phyloP scores from a whole-genome alignment of 2,888 invertebrate genomes.

The Sycophila texana region DNA sequence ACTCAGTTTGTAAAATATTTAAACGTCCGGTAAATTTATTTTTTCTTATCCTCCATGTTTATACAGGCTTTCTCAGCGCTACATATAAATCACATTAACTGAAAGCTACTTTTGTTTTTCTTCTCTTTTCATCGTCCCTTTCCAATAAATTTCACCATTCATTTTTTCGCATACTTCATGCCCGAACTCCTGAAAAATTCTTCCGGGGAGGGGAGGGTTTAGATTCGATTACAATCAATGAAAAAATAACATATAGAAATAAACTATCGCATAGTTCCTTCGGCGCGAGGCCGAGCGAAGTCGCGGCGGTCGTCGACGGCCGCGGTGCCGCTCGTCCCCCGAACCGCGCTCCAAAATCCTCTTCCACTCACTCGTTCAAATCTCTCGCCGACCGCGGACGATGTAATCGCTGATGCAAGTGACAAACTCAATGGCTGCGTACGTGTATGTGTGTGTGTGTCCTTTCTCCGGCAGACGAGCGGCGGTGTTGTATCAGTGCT shows the following conservation, averaged over 20 bases:
- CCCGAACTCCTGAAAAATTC: no score
- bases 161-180: not conserved
- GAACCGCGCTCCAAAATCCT: not conserved
- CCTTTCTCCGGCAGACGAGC: no score
- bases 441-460: no score
- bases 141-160: conserved; percentile 9
- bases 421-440: no score
- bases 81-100: conserved; percentile 55
- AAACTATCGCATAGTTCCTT: conserved; percentile 69
- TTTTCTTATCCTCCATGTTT: conserved; percentile 47
- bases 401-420: not conserved
- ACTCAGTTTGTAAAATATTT: conserved; percentile 49
- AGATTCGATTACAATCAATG: conserved; percentile 60
- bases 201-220: no score
- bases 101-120: conserved; percentile 42
- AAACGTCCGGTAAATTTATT: conserved; percentile 57
- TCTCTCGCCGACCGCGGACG: conserved; percentile 28
- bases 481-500: not conserved
- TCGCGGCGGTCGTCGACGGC: no score
- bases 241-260: conserved; percentile 74
- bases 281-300: not conserved
- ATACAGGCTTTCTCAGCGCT: conserved; percentile 52
- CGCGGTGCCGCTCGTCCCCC: no score
- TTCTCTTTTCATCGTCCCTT: conserved; percentile 23
- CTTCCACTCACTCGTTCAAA: conserved; percentile 2